phyloP scores from a whole-genome alignment of 2,113 vertebrate genomes.

The Pteruthius melanotis region DNA sequence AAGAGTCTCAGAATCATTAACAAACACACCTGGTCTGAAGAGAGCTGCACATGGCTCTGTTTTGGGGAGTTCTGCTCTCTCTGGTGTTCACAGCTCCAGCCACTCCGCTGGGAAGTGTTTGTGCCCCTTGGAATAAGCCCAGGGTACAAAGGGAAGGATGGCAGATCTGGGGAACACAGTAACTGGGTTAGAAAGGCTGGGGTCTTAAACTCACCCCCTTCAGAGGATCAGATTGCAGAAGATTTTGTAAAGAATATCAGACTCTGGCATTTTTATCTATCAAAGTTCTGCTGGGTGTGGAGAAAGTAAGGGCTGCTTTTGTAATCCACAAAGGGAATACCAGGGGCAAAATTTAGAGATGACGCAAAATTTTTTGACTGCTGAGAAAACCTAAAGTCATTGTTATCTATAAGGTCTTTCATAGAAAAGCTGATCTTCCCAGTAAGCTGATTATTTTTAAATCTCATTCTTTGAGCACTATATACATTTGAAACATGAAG shows the following conservation, averaged over 20 bases:
- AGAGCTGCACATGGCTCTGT: not conserved
- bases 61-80: not conserved
- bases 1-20: not conserved
- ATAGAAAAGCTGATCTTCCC: not conserved
- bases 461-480: not conserved
- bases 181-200: not conserved
- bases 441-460: constrained; percentile 20
- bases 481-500: not conserved
- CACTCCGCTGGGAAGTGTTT: not conserved
- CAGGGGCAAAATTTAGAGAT: not conserved
- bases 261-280: not conserved
- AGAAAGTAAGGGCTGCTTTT: not conserved
- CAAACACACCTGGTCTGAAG: not conserved
- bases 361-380: not conserved
- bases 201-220: not conserved
- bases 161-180: not conserved
- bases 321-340: not conserved
- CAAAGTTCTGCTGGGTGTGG: not conserved
- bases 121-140: not conserved
- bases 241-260: not conserved
- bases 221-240: not conserved
- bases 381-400: not conserved
- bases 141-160: not conserved
- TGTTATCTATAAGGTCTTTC: not conserved
- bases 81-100: not conserved